Evolutionary conservation across 2,113 vertebrate genomes (phyloP).

Genomic region (Corvus cornix): DNA sequence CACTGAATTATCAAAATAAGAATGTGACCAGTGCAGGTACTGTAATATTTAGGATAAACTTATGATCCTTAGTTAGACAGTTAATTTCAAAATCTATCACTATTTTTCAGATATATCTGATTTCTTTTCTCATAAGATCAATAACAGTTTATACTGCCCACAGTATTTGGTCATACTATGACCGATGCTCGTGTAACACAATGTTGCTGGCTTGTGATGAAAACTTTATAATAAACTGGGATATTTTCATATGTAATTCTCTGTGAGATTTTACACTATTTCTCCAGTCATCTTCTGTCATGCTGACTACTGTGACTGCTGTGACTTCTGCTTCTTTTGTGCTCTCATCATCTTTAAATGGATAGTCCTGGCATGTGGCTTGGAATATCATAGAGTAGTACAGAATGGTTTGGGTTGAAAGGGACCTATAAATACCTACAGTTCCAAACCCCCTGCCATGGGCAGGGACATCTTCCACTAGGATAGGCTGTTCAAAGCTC

Average conservation of each 20-base stretch:
- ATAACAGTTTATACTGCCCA: background rate
- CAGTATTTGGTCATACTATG: background rate
- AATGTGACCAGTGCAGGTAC: background rate
- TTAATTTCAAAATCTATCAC: background rate
- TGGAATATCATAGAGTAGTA: background rate
- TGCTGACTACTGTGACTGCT: background rate
- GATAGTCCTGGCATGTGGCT: background rate
- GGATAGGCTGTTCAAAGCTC: background rate
- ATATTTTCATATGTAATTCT: background rate
- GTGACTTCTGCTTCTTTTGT: background rate
- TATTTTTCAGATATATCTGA: background rate
- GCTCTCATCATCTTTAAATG: background rate
- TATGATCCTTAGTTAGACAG: background rate
- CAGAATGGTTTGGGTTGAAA: background rate
- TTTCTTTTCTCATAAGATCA: background rate
- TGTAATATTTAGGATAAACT: background rate
- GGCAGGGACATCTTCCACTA: background rate
- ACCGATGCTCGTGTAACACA: accelerated
- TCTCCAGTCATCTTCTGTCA: background rate
- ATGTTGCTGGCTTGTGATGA: background rate
- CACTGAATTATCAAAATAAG: background rate
- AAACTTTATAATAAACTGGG: background rate
- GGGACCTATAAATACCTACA: background rate
- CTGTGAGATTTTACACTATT: background rate
- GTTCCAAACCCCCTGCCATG: background rate